A percentile compares a stretch with the other conserved stretches of the same genome.
These are phyloP conservation scores for Drosophila neotestacea DNA, from an alignment of 2,888 invertebrate genomes.

Conservation along the genomic window DNA sequence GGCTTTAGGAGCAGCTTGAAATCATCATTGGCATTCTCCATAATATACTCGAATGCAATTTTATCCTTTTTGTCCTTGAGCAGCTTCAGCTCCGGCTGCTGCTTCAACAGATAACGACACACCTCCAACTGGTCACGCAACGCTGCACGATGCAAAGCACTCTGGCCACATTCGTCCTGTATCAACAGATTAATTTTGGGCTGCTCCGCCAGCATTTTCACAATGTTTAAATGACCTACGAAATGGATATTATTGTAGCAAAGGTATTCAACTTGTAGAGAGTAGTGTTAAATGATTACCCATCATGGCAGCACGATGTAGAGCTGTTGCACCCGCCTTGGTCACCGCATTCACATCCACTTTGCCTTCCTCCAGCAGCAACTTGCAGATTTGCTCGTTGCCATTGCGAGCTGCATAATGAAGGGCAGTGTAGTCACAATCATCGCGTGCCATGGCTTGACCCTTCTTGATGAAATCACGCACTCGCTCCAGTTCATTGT, in stretches of 20 bases:
- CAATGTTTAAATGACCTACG: constrained; percentile 88
- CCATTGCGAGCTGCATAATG: constrained; percentile 96
- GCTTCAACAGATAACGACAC: constrained; percentile 79
- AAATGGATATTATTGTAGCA: too few relatives aligned
- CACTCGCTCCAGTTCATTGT: constrained; percentile 90
- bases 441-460: constrained; percentile 88
- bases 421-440: constrained; percentile 93
- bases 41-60: constrained; percentile 84
- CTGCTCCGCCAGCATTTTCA: constrained; percentile 88
- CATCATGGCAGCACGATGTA: constrained; percentile 93
- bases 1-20: constrained; percentile 84
- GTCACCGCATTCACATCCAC: constrained; percentile 91
- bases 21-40: constrained; percentile 84
- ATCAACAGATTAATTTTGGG: constrained; percentile 88
- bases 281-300: constrained; percentile 85
- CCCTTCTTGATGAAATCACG: constrained; percentile 87
- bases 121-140: constrained; percentile 86
- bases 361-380: constrained; percentile 88
- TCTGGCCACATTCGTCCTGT: constrained; percentile 92
- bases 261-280: background rate
- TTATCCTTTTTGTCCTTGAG: constrained; percentile 85
- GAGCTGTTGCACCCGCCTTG: constrained; percentile 91
- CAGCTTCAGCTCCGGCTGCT: constrained; percentile 82
- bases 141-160: constrained; percentile 91
- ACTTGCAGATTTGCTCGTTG: constrained; percentile 89